A percentile compares a stretch with the other conserved stretches of the same genome.
phyloP scores from a whole-genome alignment of 2,888 invertebrate genomes.

The Pandemis corylana region DNA sequence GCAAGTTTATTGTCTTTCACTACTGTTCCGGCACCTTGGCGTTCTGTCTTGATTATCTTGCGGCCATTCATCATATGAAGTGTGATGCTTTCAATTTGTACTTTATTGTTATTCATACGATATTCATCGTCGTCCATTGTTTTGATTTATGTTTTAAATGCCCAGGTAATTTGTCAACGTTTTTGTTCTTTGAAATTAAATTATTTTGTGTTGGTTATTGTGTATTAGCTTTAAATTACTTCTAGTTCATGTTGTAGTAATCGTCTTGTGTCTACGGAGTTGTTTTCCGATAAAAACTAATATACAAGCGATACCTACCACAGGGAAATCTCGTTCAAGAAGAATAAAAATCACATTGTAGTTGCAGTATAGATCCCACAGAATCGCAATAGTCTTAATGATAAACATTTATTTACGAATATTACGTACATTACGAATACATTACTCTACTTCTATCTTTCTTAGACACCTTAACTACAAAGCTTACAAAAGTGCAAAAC shows the following conservation, averaged over 20 bases:
- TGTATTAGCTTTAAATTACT: not conserved
- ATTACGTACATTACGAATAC: too few species aligned
- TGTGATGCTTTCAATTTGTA: conserved; percentile 58
- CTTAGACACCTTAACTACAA: too few species aligned
- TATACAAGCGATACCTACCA: too few species aligned
- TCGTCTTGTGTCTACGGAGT: too few species aligned
- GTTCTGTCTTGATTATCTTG: conserved; percentile 56
- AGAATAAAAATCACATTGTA: too few species aligned
- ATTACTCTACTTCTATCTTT: too few species aligned
- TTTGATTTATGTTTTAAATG: conserved; percentile 36
- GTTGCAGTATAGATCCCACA: too few species aligned
- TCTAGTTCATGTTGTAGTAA: not conserved
- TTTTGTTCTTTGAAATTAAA: conserved; percentile 27
- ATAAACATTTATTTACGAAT: too few species aligned
- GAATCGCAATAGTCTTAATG: too few species aligned
- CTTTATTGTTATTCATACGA: conserved; percentile 48
- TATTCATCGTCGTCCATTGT: conserved; percentile 34
- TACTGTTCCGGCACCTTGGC: conserved; percentile 52
- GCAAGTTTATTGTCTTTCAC: conserved; percentile 50
- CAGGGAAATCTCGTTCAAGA: too few species aligned
- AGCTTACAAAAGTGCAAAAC: not conserved
- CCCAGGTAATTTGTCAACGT: conserved; percentile 27
- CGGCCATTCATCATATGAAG: conserved; percentile 58
- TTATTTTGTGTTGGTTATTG: conserved; percentile 12
- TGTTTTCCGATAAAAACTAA: too few species aligned